A percentile compares a stretch with the other conserved stretches of the same genome.
phyloP scores from a whole-genome alignment of 2,888 invertebrate genomes.

The Lasioglossum marginatum region DNA sequence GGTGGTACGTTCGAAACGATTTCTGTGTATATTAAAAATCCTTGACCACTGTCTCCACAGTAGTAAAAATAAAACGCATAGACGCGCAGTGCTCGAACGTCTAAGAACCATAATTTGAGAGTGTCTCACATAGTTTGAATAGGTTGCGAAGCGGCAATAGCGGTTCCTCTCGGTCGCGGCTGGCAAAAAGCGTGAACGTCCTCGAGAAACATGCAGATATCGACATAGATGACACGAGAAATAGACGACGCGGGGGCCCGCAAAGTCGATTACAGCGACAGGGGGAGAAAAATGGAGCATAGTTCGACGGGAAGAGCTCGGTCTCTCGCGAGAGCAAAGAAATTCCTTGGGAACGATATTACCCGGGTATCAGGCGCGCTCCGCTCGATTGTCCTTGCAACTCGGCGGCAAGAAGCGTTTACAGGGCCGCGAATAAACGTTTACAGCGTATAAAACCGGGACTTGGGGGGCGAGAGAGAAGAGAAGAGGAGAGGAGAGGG shows the following conservation, averaged over 20 bases:
- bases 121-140: background rate
- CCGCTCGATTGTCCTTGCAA: slow-evolving; percentile 12
- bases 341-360: slow-evolving; percentile 4
- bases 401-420: slow-evolving; percentile 16
- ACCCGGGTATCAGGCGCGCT: slow-evolving; percentile 3
- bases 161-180: background rate
- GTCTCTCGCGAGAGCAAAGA: background rate
- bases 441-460: slow-evolving; percentile 31
- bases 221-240: background rate
- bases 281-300: background rate
- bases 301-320: background rate
- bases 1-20: no score
- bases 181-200: background rate
- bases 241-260: background rate
- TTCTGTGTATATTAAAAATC: no score
- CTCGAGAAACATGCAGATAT: slow-evolving; percentile 1
- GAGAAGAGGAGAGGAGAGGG: background rate
- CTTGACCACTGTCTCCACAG: no score
- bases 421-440: slow-evolving; percentile 30
- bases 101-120: background rate
- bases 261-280: slow-evolving; percentile 3
- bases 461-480: background rate
- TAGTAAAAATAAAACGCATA: no score
- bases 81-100: background rate
- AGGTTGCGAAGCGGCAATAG: background rate